A percentile compares a stretch with the other conserved stretches of the same genome.
Conservation (phyloP, 2,797 vertebrate species). For the Otus scops region DNA sequence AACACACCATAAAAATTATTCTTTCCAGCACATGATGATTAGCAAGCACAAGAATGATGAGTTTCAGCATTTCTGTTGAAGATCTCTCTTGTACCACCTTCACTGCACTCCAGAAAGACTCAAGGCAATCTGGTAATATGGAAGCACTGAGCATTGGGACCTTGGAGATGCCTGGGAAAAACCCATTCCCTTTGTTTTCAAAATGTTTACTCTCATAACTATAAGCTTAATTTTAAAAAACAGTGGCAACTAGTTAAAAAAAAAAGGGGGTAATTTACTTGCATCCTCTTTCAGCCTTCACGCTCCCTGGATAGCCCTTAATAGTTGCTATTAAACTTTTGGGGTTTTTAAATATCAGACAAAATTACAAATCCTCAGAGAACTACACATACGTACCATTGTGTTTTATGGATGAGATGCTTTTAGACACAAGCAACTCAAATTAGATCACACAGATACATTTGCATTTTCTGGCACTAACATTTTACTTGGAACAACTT, state of each 20-base stretch:
- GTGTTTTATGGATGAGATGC: not conserved
- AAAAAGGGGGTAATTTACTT: too few relatives aligned
- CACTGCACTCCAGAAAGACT: not conserved
- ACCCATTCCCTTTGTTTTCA: not conserved
- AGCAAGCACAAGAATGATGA: not conserved
- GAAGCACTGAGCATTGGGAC: not conserved
- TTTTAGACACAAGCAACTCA: not conserved
- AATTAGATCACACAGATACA: not conserved
- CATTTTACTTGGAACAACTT: not conserved
- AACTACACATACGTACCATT: rapidly evolving
- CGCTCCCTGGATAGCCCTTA: not conserved
- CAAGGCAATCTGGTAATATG: not conserved
- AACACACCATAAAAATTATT: not conserved
- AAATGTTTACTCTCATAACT: not conserved
- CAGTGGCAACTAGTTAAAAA: not conserved
- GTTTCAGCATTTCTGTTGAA: not conserved
- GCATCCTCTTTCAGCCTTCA: not conserved
- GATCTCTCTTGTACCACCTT: not conserved
- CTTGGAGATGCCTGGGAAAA: not conserved
- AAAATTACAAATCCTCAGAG: not conserved
- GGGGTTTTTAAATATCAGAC: not conserved
- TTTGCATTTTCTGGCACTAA: not conserved
- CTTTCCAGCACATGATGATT: not conserved
- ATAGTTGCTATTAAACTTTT: not conserved
- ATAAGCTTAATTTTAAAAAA: not conserved